Percentiles rank a stretch among this genome's conserved stretches.
Evolutionary conservation across 2,888 invertebrate genomes (phyloP).

Genomic region (Eupeodes latifasciatus): DNA sequence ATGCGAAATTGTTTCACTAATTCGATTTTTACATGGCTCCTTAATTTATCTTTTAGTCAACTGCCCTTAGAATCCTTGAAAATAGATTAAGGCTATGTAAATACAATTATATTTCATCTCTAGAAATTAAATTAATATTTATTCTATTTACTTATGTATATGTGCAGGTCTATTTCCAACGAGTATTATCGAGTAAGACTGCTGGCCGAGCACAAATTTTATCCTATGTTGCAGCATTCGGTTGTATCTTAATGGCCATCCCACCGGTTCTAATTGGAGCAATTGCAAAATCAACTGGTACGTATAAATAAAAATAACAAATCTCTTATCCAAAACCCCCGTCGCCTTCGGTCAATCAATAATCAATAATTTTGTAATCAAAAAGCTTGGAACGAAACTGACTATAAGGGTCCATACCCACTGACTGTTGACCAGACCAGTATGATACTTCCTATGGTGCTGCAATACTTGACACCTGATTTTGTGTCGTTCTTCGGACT

Average conservation of each 20-base stretch:
- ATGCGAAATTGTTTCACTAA: no score
- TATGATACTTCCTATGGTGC: conserved; percentile 98
- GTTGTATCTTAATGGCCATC: conserved; percentile 98
- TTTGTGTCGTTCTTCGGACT: conserved; percentile 98
- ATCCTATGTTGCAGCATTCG: conserved; percentile 97
- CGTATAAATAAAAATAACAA: conserved; percentile 78
- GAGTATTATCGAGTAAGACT: conserved; percentile 97
- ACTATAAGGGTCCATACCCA: conserved; percentile 90
- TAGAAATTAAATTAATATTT: neutral
- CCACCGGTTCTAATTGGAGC: conserved; percentile 98
- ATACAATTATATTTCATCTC: no score
- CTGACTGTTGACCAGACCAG: conserved; percentile 92
- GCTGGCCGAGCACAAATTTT: conserved; percentile 96
- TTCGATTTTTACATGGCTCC: no score
- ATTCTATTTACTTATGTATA: neutral
- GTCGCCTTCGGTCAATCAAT: neutral
- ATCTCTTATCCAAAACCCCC: neutral
- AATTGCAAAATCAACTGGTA: conserved; percentile 97
- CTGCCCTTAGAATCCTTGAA: no score
- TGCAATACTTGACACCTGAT: conserved; percentile 97
- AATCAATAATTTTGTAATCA: neutral
- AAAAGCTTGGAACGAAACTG: conserved; percentile 97
- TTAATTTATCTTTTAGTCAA: no score
- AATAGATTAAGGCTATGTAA: no score
- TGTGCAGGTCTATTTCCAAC: conserved; percentile 96